Evolutionary conservation across 2,797 vertebrate species (phyloP).

Genomic region (Silurus lanzhouensis): DNA sequence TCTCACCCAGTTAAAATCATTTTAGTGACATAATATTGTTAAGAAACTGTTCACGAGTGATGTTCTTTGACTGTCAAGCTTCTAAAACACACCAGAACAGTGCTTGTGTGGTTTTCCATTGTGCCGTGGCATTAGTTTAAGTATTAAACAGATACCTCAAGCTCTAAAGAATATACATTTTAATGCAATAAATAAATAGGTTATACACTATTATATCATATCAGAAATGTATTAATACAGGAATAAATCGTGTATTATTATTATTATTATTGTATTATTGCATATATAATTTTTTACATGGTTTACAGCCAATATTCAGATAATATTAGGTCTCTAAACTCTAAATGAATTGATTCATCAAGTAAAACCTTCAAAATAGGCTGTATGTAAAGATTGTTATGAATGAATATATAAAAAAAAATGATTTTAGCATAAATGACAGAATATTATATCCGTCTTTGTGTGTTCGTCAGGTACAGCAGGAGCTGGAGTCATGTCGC

Average conservation of each 20-base stretch:
- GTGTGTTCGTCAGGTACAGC: constrained; percentile 67
- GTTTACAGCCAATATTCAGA: neutral
- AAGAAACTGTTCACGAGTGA: neutral
- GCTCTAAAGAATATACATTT: neutral
- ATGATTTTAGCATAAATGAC: neutral
- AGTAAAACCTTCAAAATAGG: neutral
- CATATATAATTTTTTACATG: neutral
- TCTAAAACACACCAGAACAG: neutral
- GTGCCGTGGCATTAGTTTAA: neutral
- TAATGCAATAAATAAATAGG: no score
- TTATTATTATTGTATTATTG: no score
- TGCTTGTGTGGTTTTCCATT: neutral
- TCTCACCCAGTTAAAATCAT: neutral
- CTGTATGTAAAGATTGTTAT: neutral
- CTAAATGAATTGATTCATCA: neutral
- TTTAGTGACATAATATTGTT: neutral
- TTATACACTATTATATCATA: neutral
- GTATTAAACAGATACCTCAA: neutral
- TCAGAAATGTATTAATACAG: neutral
- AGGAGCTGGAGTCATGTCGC: constrained; percentile 68
- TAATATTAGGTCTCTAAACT: neutral
- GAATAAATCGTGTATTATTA: neutral
- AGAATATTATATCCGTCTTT: neutral
- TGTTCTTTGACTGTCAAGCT: neutral
- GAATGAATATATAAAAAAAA: neutral